phyloP scores from a whole-genome alignment of 2,888 invertebrate species.

The Epinotia demarniana region DNA sequence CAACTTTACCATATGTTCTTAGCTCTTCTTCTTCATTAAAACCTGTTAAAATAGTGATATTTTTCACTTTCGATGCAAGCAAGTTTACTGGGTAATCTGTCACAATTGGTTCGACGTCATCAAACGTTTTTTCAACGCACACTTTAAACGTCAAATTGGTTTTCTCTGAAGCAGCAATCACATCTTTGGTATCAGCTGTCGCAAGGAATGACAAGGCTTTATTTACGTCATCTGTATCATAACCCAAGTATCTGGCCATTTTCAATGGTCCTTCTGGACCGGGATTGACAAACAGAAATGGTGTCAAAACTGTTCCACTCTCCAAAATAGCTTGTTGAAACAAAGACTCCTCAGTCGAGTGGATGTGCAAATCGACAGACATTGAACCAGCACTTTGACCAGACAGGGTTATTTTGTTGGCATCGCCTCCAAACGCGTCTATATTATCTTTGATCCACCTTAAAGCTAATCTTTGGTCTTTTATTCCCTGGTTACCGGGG shows the following conservation, averaged over 20 bases:
- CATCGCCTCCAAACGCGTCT: slow-evolving; percentile 65
- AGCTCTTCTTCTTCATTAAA: slow-evolving; percentile 61
- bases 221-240: slow-evolving; percentile 48
- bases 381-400: slow-evolving; percentile 64
- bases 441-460: slow-evolving; percentile 67
- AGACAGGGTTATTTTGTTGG: slow-evolving; percentile 60
- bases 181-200: slow-evolving; percentile 49
- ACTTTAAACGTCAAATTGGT: slow-evolving; percentile 55
- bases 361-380: slow-evolving; percentile 62
- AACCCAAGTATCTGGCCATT: slow-evolving; percentile 58
- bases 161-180: slow-evolving; percentile 54
- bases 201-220: slow-evolving; percentile 58
- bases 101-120: slow-evolving; percentile 59
- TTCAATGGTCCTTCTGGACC: slow-evolving; percentile 55
- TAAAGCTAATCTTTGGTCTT: slow-evolving; percentile 64
- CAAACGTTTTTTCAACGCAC: slow-evolving; percentile 63
- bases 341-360: slow-evolving; percentile 56
- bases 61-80: slow-evolving; percentile 55
- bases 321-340: slow-evolving; percentile 62
- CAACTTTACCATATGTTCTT: slow-evolving; percentile 51
- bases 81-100: slow-evolving; percentile 56
- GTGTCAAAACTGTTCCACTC: slow-evolving; percentile 58
- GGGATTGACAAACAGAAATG: slow-evolving; percentile 53
- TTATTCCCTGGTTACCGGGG: slow-evolving; percentile 68
- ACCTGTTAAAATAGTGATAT: slow-evolving; percentile 62